Conservation (phyloP, 2,888 invertebrate species). For the Thera britannica region DNA sequence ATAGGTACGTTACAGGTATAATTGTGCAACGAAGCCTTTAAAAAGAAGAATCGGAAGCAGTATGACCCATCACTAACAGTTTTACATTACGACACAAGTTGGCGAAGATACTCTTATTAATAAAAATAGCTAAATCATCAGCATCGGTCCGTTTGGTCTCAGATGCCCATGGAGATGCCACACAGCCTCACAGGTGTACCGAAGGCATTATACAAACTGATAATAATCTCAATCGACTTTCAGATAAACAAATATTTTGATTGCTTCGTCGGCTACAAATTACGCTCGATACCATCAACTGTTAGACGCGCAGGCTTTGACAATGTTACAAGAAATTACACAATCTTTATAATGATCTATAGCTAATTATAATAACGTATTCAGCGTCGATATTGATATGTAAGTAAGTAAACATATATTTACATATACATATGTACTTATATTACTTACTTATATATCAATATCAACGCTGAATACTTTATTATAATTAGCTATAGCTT, state of each 20-base stretch:
- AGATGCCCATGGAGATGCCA: conserved; percentile 29
- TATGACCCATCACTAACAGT: background rate
- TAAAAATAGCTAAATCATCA: conserved; percentile 5
- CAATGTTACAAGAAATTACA: conserved; percentile 32
- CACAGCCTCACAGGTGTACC: conserved; percentile 49
- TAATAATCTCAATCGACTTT: conserved; percentile 62
- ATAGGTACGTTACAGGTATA: too few species aligned
- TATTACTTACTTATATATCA: background rate
- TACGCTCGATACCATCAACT: conserved; percentile 64
- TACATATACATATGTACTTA: too few species aligned
- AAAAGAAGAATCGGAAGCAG: too few species aligned
- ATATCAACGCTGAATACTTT: conserved; percentile 13
- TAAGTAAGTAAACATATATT: too few species aligned
- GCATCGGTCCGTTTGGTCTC: conserved; percentile 22
- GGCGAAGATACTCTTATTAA: background rate
- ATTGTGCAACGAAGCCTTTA: too few species aligned
- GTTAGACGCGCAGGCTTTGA: conserved; percentile 25
- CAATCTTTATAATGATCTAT: conserved; percentile 12
- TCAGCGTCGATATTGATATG: conserved; percentile 2
- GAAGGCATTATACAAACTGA: conserved; percentile 65
- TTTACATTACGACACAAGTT: background rate
- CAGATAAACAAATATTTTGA: conserved; percentile 77
- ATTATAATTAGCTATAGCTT: conserved; percentile 14
- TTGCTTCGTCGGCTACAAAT: conserved; percentile 69
- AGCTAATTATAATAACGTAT: conserved; percentile 22